Conservation (phyloP, 2,113 vertebrate species). For the Rhea americana region DNA sequence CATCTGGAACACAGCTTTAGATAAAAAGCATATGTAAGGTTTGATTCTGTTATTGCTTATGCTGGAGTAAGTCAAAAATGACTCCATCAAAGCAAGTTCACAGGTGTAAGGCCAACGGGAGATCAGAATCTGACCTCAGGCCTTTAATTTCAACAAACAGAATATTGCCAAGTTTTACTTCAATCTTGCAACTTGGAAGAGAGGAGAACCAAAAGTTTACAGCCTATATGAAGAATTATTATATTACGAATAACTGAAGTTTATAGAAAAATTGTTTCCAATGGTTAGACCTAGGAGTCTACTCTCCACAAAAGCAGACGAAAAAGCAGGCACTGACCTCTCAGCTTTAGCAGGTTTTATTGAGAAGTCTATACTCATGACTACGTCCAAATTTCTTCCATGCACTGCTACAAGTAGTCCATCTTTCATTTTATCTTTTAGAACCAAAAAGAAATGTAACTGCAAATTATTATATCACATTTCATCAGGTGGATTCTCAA, state of each 20-base stretch:
- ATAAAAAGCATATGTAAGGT: slow-evolving; percentile 58
- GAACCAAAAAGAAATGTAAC: not conserved
- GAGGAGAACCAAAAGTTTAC: slow-evolving; percentile 39
- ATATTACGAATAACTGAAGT: not conserved
- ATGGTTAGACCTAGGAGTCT: not conserved
- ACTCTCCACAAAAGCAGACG: slow-evolving; percentile 3
- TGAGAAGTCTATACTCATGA: not conserved
- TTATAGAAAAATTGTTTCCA: slow-evolving; percentile 49
- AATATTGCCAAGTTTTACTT: slow-evolving; percentile 40
- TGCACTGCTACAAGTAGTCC: not conserved
- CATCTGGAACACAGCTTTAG: slow-evolving; percentile 67
- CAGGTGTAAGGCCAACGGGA: slow-evolving; percentile 53
- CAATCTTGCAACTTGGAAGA: slow-evolving; percentile 20
- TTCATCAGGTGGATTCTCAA: not conserved
- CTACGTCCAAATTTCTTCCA: not conserved
- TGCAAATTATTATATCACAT: not conserved
- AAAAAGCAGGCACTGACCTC: not conserved
- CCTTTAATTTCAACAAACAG: slow-evolving; percentile 41
- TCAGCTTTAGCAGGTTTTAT: not conserved
- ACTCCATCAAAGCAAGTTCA: slow-evolving; percentile 39
- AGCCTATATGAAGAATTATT: slow-evolving; percentile 32
- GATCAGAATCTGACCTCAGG: slow-evolving; percentile 45
- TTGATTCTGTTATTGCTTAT: slow-evolving; percentile 39
- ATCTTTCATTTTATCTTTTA: not conserved
- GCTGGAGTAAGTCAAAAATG: slow-evolving; percentile 34